A percentile compares a stretch with the other conserved stretches of the same genome.
Evolutionary conservation across 23 tunicate genomes (phyloP).

Genomic region (Diplosoma virens): DNA sequence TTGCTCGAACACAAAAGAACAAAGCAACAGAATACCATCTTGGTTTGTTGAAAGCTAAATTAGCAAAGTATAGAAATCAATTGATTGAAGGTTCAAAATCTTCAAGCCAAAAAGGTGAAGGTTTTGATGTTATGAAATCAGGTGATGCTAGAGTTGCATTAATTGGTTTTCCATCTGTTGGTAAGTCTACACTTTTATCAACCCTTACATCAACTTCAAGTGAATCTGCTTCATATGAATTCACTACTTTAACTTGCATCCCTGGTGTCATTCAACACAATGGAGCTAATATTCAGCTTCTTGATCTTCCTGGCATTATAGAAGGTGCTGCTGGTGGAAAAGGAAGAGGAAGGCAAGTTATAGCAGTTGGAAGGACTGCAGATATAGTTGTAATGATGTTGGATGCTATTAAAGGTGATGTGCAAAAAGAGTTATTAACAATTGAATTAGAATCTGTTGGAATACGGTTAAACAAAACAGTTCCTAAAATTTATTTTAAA

Average conservation of each 20-base stretch:
- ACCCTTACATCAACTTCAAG: conserved; percentile 79
- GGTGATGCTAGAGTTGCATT: conserved; percentile 98
- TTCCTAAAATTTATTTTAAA: conserved; percentile 93
- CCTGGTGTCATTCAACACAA: conserved; percentile 98
- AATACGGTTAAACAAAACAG: conserved; percentile 81
- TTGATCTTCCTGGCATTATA: conserved; percentile 98
- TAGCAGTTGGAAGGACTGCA: conserved; percentile 95
- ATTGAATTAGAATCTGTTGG: conserved; percentile 96
- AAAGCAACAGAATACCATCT: conserved; percentile 99
- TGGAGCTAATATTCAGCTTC: conserved; percentile 95
- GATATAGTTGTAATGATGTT: conserved; percentile 97
- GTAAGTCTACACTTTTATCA: conserved; percentile 91
- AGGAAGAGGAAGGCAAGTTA: conserved; percentile 97
- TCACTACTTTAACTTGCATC: conserved; percentile 98
- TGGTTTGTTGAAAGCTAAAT: conserved; percentile 92
- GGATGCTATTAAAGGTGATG: conserved; percentile 92
- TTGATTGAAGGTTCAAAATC: conserved; percentile 86
- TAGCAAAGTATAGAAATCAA: conserved; percentile 92
- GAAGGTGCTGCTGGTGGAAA: conserved; percentile 99
- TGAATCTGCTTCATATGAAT: conserved; percentile 91
- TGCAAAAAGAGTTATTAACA: conserved; percentile 80
- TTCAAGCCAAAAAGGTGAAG: conserved; percentile 92
- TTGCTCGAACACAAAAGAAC: conserved; percentile 92
- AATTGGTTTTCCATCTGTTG: conserved; percentile 98
- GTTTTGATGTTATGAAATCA: conserved; percentile 99